Percentiles rank a stretch among this genome's conserved stretches.
Evolutionary conservation across 2,888 invertebrate genomes (phyloP).

Genomic region (Pecten maximus): DNA sequence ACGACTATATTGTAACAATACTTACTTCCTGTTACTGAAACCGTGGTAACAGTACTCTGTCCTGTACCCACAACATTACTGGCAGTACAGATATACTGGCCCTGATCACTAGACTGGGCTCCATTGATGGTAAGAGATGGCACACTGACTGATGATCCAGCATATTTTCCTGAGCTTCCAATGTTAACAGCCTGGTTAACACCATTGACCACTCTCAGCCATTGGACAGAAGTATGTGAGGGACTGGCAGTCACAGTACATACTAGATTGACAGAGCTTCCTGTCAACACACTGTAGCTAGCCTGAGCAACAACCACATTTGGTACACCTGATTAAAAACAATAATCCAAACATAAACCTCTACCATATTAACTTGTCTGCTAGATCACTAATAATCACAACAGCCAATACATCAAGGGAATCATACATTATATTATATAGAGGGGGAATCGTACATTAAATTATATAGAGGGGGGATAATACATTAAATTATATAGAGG

Average conservation of each 20-base stretch:
- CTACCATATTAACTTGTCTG: no score
- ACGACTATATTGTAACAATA: background rate
- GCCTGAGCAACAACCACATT: slow-evolving; percentile 7
- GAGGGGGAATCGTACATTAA: no score
- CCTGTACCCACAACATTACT: slow-evolving; percentile 47
- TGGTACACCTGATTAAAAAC: slow-evolving; percentile 37
- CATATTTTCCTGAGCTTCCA: slow-evolving; percentile 27
- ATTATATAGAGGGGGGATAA: no score
- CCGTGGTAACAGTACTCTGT: slow-evolving; percentile 34
- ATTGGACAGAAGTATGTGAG: slow-evolving; percentile 36
- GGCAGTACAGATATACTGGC: slow-evolving; percentile 46
- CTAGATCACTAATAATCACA: no score
- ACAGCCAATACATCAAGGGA: no score
- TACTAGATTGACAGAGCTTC: slow-evolving; percentile 15
- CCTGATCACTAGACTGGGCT: slow-evolving; percentile 39
- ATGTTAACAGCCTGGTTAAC: slow-evolving; percentile 38
- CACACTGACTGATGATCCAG: slow-evolving; percentile 37
- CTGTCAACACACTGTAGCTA: slow-evolving; percentile 34
- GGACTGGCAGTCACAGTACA: slow-evolving; percentile 45
- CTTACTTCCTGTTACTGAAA: slow-evolving; percentile 50
- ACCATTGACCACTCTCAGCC: slow-evolving; percentile 42
- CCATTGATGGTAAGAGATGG: slow-evolving; percentile 47
- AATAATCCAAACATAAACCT: no score
- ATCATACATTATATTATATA: no score
- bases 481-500: no score